A percentile compares a stretch with the other conserved stretches of the same genome.
Conservation (phyloP, 1,140 invertebrate species). For the Magallana gigas region DNA sequence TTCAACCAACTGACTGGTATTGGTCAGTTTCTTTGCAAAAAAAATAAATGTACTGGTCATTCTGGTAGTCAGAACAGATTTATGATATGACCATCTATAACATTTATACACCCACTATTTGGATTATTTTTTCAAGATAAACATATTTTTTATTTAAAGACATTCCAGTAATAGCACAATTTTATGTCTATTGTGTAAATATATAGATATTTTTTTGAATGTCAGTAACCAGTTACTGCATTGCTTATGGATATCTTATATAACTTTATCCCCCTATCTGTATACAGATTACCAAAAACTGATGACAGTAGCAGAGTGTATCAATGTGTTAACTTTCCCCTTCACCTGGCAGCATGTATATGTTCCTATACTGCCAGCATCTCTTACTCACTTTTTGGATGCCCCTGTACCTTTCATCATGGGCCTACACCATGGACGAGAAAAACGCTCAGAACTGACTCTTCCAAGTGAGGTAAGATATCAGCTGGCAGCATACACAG, state of each 20-base stretch:
- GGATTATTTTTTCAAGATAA: too few relatives aligned
- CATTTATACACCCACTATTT: too few relatives aligned
- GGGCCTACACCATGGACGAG: constrained; percentile 84
- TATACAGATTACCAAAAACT: constrained; percentile 92
- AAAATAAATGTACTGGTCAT: too few relatives aligned
- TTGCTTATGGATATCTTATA: too few relatives aligned
- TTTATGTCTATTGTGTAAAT: too few relatives aligned
- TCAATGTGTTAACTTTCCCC: constrained; percentile 93
- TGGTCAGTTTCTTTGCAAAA: too few relatives aligned
- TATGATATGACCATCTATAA: too few relatives aligned
- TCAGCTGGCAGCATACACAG: too few relatives aligned
- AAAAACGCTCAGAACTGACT: constrained; percentile 81
- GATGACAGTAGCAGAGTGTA: constrained; percentile 97
- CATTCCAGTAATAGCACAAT: too few relatives aligned
- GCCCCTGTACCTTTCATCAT: constrained; percentile 99
- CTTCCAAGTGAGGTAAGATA: constrained; percentile 82
- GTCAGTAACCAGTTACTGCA: neutral
- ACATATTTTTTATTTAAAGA: too few relatives aligned
- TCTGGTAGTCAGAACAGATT: too few relatives aligned
- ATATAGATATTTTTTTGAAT: too few relatives aligned
- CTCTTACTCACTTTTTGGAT: constrained; percentile 97
- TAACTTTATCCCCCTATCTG: neutral
- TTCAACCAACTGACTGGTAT: neutral
- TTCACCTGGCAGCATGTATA: constrained; percentile 99
- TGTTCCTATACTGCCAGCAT: constrained; percentile 97